A percentile compares a stretch with the other conserved stretches of the same genome.
These are phyloP conservation scores for Sebastolobus altivelis DNA, from an alignment of 2,797 vertebrate species.

Conservation along the genomic window DNA sequence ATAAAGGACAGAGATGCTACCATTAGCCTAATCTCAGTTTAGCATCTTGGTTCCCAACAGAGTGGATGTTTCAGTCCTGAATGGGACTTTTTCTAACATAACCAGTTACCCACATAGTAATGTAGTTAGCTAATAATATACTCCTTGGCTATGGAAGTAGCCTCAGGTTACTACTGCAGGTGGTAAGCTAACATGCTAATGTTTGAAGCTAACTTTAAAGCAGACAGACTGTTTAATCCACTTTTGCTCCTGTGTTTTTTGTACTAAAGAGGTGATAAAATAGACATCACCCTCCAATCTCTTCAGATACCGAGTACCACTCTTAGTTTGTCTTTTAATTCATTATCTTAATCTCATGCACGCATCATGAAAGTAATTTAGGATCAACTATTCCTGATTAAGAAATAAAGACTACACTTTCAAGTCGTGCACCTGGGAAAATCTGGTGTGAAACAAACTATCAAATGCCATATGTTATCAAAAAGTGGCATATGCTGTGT, in stretches of 20 bases:
- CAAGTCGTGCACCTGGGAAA: neutral
- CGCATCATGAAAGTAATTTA: neutral
- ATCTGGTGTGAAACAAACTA: neutral
- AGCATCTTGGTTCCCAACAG: neutral
- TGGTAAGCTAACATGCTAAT: no score
- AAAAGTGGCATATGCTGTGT: conserved; percentile 11
- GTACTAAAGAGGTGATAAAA: no score
- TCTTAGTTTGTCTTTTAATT: neutral
- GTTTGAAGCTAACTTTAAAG: no score
- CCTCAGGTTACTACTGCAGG: no score
- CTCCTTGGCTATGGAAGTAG: no score
- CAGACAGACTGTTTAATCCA: no score
- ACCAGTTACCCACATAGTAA: no score
- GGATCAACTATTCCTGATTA: neutral
- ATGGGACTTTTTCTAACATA: no score
- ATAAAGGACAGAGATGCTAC: neutral
- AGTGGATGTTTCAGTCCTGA: no score
- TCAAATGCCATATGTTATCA: conserved; percentile 1
- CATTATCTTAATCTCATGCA: neutral
- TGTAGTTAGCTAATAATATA: no score
- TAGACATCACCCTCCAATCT: no score
- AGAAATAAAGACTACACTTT: neutral
- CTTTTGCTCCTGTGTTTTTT: no score
- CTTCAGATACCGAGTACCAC: neutral
- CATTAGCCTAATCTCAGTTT: neutral